A percentile compares a stretch with the other conserved stretches of the same genome.
Conservation (phyloP, 2,888 invertebrate species). For the Platerodrilus igneus region DNA sequence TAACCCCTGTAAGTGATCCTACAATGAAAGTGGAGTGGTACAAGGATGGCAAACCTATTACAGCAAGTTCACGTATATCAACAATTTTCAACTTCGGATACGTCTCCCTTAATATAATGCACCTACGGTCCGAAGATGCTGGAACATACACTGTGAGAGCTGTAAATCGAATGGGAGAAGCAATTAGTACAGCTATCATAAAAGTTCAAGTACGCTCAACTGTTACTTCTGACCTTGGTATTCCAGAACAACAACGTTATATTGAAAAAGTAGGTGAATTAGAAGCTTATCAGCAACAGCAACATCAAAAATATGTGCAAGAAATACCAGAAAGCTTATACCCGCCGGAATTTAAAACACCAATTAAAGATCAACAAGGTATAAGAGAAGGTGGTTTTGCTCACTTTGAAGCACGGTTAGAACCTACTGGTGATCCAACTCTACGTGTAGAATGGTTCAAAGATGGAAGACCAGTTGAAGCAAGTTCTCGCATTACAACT, state of each 20-base stretch:
- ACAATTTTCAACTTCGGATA: constrained; percentile 99
- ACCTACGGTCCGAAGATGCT: constrained; percentile 97
- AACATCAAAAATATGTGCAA: constrained; percentile 73
- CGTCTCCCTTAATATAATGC: constrained; percentile 97
- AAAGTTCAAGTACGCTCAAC: constrained; percentile 73
- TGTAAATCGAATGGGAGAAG: constrained; percentile 86
- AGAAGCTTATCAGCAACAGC: constrained; percentile 81
- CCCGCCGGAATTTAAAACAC: constrained; percentile 83
- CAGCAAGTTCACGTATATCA: constrained; percentile 94
- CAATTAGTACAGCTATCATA: constrained; percentile 76
- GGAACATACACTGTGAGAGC: constrained; percentile 91
- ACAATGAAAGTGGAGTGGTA: constrained; percentile 95
- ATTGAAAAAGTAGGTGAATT: constrained; percentile 88
- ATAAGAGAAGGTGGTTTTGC: constrained; percentile 90
- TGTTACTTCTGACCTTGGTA: constrained; percentile 79
- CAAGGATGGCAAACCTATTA: constrained; percentile 90
- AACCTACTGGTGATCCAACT: constrained; percentile 87
- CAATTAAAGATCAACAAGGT: constrained; percentile 80
- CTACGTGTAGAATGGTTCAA: constrained; percentile 90
- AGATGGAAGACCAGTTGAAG: constrained; percentile 85
- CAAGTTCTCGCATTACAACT: constrained; percentile 87
- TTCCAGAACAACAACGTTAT: constrained; percentile 80
- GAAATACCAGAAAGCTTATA: constrained; percentile 75
- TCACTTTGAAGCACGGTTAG: constrained; percentile 91
- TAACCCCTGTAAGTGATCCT: constrained; percentile 88